A percentile compares a stretch with the other conserved stretches of the same genome.
phyloP scores from a whole-genome alignment of 2,113 vertebrate species.

The Oreotrochilus melanogaster region DNA sequence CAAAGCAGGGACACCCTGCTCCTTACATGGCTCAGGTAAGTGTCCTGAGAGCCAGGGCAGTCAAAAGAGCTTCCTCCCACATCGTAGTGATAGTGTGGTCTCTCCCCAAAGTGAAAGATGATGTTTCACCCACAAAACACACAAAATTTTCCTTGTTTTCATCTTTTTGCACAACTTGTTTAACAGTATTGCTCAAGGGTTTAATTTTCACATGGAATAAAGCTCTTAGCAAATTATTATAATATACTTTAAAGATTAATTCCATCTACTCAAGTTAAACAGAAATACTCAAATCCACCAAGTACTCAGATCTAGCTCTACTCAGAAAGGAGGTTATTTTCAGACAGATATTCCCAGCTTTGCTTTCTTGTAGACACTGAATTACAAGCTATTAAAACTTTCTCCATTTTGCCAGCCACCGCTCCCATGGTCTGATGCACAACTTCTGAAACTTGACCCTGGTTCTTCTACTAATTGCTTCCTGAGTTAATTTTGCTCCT shows the following conservation, averaged over 20 bases:
- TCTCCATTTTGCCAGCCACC: not conserved
- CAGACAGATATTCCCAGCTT: not conserved
- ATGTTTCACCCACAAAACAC: not conserved
- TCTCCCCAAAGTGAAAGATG: not conserved
- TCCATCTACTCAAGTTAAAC: not conserved
- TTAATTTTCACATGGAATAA: not conserved
- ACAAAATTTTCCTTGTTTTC: not conserved
- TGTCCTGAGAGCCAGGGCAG: not conserved
- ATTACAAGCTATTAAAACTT: not conserved
- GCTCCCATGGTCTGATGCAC: not conserved
- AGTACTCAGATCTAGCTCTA: not conserved
- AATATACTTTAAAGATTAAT: not conserved
- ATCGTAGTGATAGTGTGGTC: not conserved
- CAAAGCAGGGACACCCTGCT: not conserved
- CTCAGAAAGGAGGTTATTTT: not conserved
- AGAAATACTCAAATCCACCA: not conserved
- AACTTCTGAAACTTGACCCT: not conserved
- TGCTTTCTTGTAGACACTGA: not conserved
- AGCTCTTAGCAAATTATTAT: not conserved
- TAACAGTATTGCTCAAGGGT: not conserved
- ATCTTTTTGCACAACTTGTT: not conserved
- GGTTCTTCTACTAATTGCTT: not conserved
- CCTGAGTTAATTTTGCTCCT: not conserved
- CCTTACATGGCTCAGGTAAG: not conserved
- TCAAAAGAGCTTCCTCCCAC: not conserved